A percentile compares a stretch with the other conserved stretches of the same genome.
Conservation (phyloP, 2,797 vertebrate species). For the Adelosebastes latens region DNA sequence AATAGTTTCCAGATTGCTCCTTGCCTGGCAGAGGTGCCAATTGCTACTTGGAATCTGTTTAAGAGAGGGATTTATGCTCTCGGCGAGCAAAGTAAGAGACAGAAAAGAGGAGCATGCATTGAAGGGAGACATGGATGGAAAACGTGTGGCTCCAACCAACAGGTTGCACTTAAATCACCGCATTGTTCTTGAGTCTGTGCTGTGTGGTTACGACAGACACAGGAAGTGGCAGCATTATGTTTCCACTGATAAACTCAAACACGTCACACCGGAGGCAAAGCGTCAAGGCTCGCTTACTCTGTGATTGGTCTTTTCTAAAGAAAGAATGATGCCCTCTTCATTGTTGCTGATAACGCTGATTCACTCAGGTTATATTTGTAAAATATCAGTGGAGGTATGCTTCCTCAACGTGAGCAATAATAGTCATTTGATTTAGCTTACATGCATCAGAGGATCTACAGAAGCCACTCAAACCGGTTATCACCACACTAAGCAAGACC, state of each 20-base stretch:
- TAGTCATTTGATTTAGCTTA: neutral
- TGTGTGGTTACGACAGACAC: slow-evolving; percentile 26
- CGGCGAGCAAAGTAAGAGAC: neutral
- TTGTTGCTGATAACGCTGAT: neutral
- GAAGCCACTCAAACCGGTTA: neutral
- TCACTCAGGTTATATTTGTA: slow-evolving; percentile 2
- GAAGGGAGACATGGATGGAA: neutral
- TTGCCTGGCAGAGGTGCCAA: slow-evolving; percentile 59
- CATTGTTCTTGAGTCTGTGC: neutral
- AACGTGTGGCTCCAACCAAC: neutral
- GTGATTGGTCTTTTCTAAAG: slow-evolving; percentile 5
- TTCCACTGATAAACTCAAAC: slow-evolving; percentile 17
- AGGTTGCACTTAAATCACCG: slow-evolving; percentile 11
- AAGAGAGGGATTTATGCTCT: slow-evolving; percentile 57
- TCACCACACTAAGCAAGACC: neutral
- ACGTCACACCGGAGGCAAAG: neutral
- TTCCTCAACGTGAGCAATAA: neutral
- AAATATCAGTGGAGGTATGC: neutral
- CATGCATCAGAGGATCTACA: neutral
- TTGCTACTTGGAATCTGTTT: slow-evolving; percentile 72
- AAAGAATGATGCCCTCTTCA: neutral
- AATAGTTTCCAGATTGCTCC: slow-evolving; percentile 63
- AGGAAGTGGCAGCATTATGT: slow-evolving; percentile 32
- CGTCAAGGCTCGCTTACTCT: neutral
- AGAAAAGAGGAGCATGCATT: neutral